phyloP scores from a whole-genome alignment of 35 echinoderm and acorn worm genomes.

The Amphiura filiformis region DNA sequence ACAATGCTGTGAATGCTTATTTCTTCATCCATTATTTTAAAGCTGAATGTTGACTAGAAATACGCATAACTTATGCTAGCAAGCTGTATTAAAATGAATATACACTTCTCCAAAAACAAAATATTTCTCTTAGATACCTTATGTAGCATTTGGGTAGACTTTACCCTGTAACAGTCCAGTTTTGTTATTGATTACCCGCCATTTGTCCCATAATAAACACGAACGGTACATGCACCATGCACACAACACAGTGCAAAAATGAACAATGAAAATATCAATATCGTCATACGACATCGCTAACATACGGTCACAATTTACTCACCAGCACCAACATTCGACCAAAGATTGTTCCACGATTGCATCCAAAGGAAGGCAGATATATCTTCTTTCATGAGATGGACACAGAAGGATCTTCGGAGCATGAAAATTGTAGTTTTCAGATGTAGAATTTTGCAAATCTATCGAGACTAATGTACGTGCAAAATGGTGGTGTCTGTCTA shows the following conservation, averaged over 20 bases:
- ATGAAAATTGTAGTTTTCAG: neutral
- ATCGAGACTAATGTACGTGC: neutral
- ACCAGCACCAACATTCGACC: neutral
- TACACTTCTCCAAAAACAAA: too few species aligned
- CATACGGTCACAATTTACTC: constrained; percentile 3
- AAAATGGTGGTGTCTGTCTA: constrained; percentile 11
- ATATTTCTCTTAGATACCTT: too few species aligned
- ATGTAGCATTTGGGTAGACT: too few species aligned
- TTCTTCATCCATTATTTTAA: too few species aligned
- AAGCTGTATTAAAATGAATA: too few species aligned
- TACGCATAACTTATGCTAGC: too few species aligned
- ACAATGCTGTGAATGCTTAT: too few species aligned
- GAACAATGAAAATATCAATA: constrained; percentile 2
- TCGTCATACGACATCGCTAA: constrained; percentile 2
- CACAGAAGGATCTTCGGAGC: neutral
- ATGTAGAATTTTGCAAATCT: neutral
- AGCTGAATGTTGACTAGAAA: too few species aligned
- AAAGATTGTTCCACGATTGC: neutral
- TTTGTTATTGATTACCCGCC: constrained; percentile 13
- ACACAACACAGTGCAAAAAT: neutral
- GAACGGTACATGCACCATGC: neutral
- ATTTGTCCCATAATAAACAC: neutral
- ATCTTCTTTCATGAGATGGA: neutral
- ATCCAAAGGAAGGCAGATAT: neutral
- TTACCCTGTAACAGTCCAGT: too few species aligned